Percentiles rank a stretch among this genome's conserved stretches.
Evolutionary conservation across 2,888 invertebrate genomes (phyloP).

Genomic region (Cecidostiba fungosa): DNA sequence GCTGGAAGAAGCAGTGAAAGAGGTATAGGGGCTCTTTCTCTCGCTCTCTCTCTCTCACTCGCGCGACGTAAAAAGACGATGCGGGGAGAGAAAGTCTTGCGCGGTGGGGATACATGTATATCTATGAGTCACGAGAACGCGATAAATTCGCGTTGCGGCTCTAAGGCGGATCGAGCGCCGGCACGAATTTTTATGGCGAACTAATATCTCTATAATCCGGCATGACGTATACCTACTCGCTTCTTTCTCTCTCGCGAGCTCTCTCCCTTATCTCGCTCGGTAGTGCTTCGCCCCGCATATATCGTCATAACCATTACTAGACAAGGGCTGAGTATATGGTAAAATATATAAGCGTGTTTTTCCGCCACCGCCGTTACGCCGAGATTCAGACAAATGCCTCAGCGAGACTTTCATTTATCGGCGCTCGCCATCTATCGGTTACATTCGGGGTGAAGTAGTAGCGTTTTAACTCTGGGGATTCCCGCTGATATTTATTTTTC

Average conservation of each 20-base stretch:
- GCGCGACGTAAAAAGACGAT: background rate
- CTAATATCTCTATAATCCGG: slow-evolving; percentile 63
- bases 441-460: background rate
- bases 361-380: slow-evolving; percentile 28
- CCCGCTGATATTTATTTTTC: slow-evolving; percentile 59
- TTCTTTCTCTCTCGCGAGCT: background rate
- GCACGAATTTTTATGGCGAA: slow-evolving; percentile 61
- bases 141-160: slow-evolving; percentile 54
- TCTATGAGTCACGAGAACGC: slow-evolving; percentile 61
- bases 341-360: slow-evolving; percentile 47
- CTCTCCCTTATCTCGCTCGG: background rate
- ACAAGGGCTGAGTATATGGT: slow-evolving; percentile 46
- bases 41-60: background rate
- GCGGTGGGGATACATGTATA: slow-evolving; percentile 18
- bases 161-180: slow-evolving; percentile 1
- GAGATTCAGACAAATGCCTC: slow-evolving; percentile 59
- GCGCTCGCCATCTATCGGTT: slow-evolving; percentile 45
- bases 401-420: slow-evolving; percentile 51
- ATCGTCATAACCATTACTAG: slow-evolving; percentile 60
- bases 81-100: background rate
- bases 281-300: slow-evolving; percentile 15
- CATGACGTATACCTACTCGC: slow-evolving; percentile 37
- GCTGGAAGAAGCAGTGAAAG: slow-evolving; percentile 24
- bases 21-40: background rate
- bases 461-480: slow-evolving; percentile 42